Base-by-base conservation (phyloP, 2,113 vertebrate genomes). In the Callocephalon fimbriatum region DNA sequence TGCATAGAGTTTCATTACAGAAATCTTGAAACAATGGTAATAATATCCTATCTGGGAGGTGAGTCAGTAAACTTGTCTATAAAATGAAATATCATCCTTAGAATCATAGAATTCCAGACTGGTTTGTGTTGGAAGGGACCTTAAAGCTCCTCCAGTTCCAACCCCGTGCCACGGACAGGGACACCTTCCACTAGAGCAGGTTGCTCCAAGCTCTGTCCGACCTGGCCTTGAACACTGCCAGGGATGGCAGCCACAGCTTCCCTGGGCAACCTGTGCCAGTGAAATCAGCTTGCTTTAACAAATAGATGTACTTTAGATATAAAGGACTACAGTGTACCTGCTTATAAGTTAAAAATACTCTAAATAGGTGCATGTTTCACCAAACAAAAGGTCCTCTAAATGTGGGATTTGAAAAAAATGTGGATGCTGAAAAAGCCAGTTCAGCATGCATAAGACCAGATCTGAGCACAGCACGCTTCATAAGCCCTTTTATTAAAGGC, bases 401-500 rank as follows among this genome's bases (percentile, higher is more conserved):
- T 35, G 0, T 18, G 26, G 32, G 29, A 13, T n/a, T n/a, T n/a
- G n/a, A n/a, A n/a, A n/a, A n/a, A n/a, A n/a, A n/a, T n/a, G n/a
- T n/a, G n/a, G n/a, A 7, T 9, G 7, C 48, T 1, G 1, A 32
- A 86, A 73, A 50, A 50, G 6, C 7, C 50, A 12, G 11, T 18
- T 51, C 25, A 54, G 15, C 6, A 1, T 19, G 10, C 4, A 0
- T 54, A 0, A 58, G 58, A 4, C n/a, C 22, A 29, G 14, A 0
- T 7, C 23, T 19, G 38, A 68, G 20, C 20, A 19, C 6, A 12
- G 32, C 4, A 13, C 0, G 0, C 19, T 51, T 45, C 3, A 2
- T 31, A 35, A 85, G 15, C 42, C 20, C 67, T 29, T n/a, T 26
- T 38, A 9, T 37, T 68, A 84, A 63, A 58, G 31, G 14, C 42